Base-by-base conservation (phyloP, 2,888 invertebrate species). In the Oconnorella tubifera region DNA sequence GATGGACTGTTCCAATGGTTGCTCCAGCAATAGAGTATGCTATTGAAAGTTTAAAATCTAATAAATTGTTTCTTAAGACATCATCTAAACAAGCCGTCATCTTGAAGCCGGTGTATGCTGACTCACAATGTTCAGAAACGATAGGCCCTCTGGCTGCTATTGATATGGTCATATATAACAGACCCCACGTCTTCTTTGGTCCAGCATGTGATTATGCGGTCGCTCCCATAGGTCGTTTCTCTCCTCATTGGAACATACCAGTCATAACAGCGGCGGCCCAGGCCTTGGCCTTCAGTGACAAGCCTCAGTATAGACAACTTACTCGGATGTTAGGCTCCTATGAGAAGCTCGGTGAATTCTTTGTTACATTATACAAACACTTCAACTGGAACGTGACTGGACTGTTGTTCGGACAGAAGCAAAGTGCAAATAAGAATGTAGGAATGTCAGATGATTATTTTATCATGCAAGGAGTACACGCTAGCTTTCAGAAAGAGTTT, bases 171-270 rank as follows among this genome's bases (percentile, higher is more conserved):
- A 65, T 75, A 48, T 68, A 75, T 23, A 69, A 74, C 23, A 59
- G 63, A n/a, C 77, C 76, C 0, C 65, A 78, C 60, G 77, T 80
- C 1, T 80, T 80, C 62, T 62, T 81, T 3, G 80, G 80, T 0
- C 80, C 80, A 0, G 75, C 75, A 23, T 80, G 80, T 64, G 76
- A 76, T 60, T 80, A 92, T 56, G 92, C 92, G 1, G 81, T 93
- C 74, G 92, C 93, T 76, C 92, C 93, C 0, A 91, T 94, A 1
- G 93, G 93, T 3, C 84, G 92, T 66, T 85, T 92, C 63, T 91
- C 92, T 0, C 90, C 91, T 1, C 91, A 90, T 79, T 93, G 93
- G 93, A 91, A 92, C 79, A 89, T 90, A 0, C 93, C 93, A 0
- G 90, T 94, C 72, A 90, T 93, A 74, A 93, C 92, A n/a, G 76